Conservation (phyloP, 1,140 invertebrate genomes). For the Eupeodes corollae region DNA sequence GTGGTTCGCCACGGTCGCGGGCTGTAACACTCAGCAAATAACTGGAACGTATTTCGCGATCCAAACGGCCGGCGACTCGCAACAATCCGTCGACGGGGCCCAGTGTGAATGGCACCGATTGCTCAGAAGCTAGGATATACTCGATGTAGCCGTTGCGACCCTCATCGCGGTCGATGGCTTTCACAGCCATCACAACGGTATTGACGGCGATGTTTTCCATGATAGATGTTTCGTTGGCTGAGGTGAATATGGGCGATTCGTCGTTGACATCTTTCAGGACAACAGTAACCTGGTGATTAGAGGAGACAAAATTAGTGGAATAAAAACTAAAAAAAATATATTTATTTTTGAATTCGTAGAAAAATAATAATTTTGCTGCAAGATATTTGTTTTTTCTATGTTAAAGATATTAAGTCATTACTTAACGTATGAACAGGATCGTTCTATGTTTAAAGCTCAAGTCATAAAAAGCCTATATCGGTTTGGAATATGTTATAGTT, state of each 20-base stretch:
- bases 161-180: slow-evolving; percentile 85
- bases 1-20: slow-evolving; percentile 77
- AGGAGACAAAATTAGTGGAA: neutral
- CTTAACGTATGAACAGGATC: too few species aligned
- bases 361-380: too few species aligned
- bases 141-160: slow-evolving; percentile 87
- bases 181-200: slow-evolving; percentile 80
- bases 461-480: too few species aligned
- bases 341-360: too few species aligned
- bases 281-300: slow-evolving; percentile 64
- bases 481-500: too few species aligned
- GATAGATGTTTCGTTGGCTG: slow-evolving; percentile 63
- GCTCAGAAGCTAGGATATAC: slow-evolving; percentile 59
- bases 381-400: too few species aligned
- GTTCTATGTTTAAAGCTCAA: too few species aligned
- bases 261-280: slow-evolving; percentile 89
- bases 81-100: slow-evolving; percentile 78
- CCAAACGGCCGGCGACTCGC: slow-evolving; percentile 65
- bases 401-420: too few species aligned
- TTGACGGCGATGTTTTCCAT: slow-evolving; percentile 81
- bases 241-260: slow-evolving; percentile 81
- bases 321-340: too few species aligned
- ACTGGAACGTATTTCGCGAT: slow-evolving; percentile 70
- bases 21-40: slow-evolving; percentile 74
- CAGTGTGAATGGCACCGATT: slow-evolving; percentile 60